Evolutionary conservation across 2,888 invertebrate species (phyloP).

Genomic region (Melieria omissa): DNA sequence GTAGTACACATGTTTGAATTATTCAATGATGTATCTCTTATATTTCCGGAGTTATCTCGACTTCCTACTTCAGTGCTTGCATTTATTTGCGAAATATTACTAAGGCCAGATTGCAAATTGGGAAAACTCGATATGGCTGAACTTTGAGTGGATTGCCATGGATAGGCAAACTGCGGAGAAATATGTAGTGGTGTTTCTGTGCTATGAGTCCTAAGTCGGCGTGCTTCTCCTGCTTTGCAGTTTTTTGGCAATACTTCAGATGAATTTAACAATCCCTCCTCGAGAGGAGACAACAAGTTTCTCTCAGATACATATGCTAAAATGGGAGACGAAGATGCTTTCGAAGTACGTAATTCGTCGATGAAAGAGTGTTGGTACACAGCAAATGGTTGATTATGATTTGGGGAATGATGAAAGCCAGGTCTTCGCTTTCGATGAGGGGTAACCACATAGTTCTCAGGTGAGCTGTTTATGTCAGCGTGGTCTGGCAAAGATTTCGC

Average conservation of each 20-base stretch:
- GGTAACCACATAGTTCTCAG: conserved; percentile 87
- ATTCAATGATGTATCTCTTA: conserved; percentile 42
- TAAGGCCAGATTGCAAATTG: conserved; percentile 58
- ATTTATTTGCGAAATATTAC: conserved; percentile 57
- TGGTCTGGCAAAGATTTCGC: conserved; percentile 73
- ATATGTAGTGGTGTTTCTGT: conserved; percentile 63
- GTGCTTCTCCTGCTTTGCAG: conserved; percentile 57
- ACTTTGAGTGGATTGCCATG: conserved; percentile 64
- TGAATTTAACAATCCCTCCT: conserved; percentile 56
- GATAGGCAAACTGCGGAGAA: conserved; percentile 68
- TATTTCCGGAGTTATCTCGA: conserved; percentile 48
- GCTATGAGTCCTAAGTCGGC: conserved; percentile 57
- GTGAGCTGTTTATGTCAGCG: conserved; percentile 78
- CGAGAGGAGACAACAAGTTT: conserved; percentile 58
- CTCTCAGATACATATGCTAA: conserved; percentile 69
- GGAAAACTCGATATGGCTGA: conserved; percentile 60
- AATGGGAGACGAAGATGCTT: conserved; percentile 78
- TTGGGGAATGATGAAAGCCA: conserved; percentile 87
- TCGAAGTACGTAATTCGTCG: conserved; percentile 77
- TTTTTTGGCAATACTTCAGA: conserved; percentile 60
- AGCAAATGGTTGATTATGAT: conserved; percentile 88
- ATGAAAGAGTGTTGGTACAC: conserved; percentile 82
- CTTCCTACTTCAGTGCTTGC: conserved; percentile 51
- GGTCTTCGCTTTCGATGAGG: conserved; percentile 87
- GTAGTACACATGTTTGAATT: conserved; percentile 50